Evolutionary conservation across 2,797 vertebrate species (phyloP).

Genomic region (Halcyon leucocephala): DNA sequence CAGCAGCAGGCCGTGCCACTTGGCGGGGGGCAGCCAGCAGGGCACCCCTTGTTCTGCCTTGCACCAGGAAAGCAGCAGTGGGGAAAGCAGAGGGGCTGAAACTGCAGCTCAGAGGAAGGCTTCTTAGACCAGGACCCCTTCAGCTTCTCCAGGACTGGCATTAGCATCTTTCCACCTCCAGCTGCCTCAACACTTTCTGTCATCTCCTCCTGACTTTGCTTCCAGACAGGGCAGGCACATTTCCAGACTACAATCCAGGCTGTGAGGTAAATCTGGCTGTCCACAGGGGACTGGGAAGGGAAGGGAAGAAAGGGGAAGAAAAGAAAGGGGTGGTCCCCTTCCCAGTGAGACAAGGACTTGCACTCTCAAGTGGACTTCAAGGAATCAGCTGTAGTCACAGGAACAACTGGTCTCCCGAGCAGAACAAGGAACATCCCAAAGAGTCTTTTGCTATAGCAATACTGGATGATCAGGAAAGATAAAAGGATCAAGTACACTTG

Average conservation of each 20-base stretch:
- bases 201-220: background rate
- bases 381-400: background rate
- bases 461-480: background rate
- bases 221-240: background rate
- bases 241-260: background rate
- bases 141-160: background rate
- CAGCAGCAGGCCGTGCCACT: fast-evolving
- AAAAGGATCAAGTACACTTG: background rate
- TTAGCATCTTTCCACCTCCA: background rate
- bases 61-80: fast-evolving
- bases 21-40: background rate
- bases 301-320: background rate
- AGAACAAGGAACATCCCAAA: background rate
- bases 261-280: background rate
- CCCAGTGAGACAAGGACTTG: background rate
- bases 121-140: background rate
- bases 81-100: background rate
- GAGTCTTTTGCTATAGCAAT: background rate
- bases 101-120: background rate
- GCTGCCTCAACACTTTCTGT: background rate
- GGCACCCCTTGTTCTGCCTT: background rate
- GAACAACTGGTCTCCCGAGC: background rate
- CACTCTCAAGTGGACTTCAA: background rate
- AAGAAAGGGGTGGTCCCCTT: background rate
- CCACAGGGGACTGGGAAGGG: background rate